A percentile compares a stretch with the other conserved stretches of the same genome.
Evolutionary conservation across 2,888 invertebrate species (phyloP).

Genomic region (Meiosimyza platycephala): DNA sequence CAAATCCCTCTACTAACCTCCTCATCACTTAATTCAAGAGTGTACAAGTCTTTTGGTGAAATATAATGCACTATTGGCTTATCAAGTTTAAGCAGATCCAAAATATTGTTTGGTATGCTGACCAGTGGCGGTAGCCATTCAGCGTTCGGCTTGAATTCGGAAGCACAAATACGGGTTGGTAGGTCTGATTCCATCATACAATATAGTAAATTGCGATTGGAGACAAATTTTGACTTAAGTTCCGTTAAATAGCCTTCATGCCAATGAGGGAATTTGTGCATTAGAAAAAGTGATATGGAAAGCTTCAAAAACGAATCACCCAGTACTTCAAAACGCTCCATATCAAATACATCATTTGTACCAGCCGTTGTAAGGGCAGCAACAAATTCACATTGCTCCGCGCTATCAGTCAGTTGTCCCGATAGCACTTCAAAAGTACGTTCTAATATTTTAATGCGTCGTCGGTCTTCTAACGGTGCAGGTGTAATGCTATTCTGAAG

Average conservation of each 20-base stretch:
- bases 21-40: constrained; percentile 66
- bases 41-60: constrained; percentile 68
- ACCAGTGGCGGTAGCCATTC: constrained; percentile 88
- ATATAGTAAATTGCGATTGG: constrained; percentile 87
- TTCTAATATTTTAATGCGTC: constrained; percentile 52
- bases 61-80: constrained; percentile 45
- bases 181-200: constrained; percentile 69
- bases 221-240: constrained; percentile 76
- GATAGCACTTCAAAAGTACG: constrained; percentile 39
- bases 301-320: constrained; percentile 89
- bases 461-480: constrained; percentile 38
- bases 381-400: constrained; percentile 63
- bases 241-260: constrained; percentile 81
- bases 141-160: constrained; percentile 74
- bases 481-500: constrained; percentile 35
- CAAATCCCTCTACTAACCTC: constrained; percentile 65
- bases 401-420: constrained; percentile 45
- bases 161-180: constrained; percentile 56
- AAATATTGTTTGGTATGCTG: constrained; percentile 70
- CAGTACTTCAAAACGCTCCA: constrained; percentile 85
- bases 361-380: constrained; percentile 76
- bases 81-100: constrained; percentile 45
- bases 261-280: constrained; percentile 72
- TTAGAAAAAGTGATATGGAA: constrained; percentile 76
- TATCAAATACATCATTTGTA: constrained; percentile 78